Conservation (phyloP, 2,888 invertebrate species). For the Mythimna vitellina region DNA sequence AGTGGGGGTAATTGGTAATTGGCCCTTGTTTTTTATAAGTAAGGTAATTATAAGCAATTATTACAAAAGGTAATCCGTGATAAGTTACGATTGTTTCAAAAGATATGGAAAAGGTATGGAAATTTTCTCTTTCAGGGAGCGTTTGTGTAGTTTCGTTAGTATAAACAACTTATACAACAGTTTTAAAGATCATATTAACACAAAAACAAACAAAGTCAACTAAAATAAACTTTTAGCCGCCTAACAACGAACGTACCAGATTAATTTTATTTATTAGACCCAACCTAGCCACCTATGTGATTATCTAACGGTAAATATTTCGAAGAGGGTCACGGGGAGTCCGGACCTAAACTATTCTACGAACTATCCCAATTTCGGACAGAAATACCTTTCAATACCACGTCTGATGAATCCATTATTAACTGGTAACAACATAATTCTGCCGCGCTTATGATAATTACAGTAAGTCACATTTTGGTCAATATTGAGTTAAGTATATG, state of each 20-base stretch:
- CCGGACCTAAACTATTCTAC: constrained; percentile 26
- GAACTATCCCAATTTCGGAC: constrained; percentile 31
- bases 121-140: background rate
- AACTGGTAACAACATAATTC: constrained; percentile 39
- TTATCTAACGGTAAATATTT: constrained; percentile 18
- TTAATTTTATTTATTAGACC: background rate
- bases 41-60: background rate
- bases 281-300: background rate
- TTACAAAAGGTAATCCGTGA: background rate
- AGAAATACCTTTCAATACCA: constrained; percentile 40
- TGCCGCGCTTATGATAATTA: too few species aligned
- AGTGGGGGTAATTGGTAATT: constrained; percentile 17
- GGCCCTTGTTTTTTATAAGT: background rate
- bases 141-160: background rate
- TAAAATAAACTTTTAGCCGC: background rate
- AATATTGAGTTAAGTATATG: too few species aligned
- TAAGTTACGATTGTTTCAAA: background rate
- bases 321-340: background rate
- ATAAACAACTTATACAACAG: background rate
- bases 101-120: too few species aligned
- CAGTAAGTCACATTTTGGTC: too few species aligned
- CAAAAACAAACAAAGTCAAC: constrained; percentile 10
- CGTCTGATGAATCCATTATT: constrained; percentile 56
- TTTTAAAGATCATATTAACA: background rate
- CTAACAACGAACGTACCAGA: background rate